Conservation (phyloP, 2,888 invertebrate genomes). For the Drosophila falleni region DNA sequence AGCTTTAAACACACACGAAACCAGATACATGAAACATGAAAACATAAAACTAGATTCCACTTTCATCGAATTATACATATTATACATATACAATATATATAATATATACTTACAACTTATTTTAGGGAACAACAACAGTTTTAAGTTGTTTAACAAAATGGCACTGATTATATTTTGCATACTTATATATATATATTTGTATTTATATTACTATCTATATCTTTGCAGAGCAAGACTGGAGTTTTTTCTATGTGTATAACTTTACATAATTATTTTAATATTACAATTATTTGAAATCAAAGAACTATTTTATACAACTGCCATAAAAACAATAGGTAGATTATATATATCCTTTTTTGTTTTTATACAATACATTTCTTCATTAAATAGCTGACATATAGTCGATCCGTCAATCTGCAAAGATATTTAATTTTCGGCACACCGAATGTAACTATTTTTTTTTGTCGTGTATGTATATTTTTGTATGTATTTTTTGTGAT, state of each 20-base stretch:
- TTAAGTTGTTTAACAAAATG: constrained; percentile 68
- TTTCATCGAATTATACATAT: constrained; percentile 27
- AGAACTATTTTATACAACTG: too few relatives aligned
- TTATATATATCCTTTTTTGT: too few relatives aligned
- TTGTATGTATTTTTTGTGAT: constrained; percentile 54
- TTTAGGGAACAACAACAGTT: constrained; percentile 62
- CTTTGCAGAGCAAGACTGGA: not conserved
- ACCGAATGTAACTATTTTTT: constrained; percentile 1
- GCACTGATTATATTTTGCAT: constrained; percentile 73
- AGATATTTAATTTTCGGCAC: not conserved
- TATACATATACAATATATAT: constrained; percentile 17
- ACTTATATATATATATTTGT: constrained; percentile 37
- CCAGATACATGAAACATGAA: constrained; percentile 24
- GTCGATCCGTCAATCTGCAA: not conserved
- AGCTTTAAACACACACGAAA: constrained; percentile 46
- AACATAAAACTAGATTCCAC: constrained; percentile 12
- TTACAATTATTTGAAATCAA: too few relatives aligned
- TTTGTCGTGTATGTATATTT: constrained; percentile 48
- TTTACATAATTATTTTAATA: too few relatives aligned
- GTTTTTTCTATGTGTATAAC: not conserved
- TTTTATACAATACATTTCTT: not conserved
- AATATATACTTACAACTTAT: constrained; percentile 22
- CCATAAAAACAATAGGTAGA: too few relatives aligned
- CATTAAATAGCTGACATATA: not conserved
- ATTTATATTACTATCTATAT: not conserved